Percentiles rank a stretch among this genome's conserved stretches.
Conservation (phyloP, 1,140 invertebrate genomes). For the Marisa cornuarietis region DNA sequence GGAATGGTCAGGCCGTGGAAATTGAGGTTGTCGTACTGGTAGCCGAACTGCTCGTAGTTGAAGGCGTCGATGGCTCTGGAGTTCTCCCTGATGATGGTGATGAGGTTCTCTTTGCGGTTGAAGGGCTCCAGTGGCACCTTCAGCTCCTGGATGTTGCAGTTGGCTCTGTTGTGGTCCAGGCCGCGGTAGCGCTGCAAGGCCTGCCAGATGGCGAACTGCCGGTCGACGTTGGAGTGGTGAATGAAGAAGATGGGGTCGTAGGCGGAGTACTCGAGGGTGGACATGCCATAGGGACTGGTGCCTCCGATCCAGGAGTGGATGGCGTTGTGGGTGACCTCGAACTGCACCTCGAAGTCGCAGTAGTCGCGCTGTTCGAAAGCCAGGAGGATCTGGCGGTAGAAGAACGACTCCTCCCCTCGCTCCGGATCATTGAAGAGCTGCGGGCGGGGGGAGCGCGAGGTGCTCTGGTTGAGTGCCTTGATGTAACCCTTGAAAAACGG, state of each 20-base stretch:
- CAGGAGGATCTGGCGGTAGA: conserved; percentile 29
- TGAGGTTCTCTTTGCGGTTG: conserved; percentile 21
- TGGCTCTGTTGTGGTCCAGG: conserved; percentile 35
- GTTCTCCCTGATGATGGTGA: conserved; percentile 13
- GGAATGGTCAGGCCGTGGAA: conserved; percentile 27
- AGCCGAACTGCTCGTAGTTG: conserved; percentile 31
- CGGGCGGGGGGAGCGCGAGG: conserved; percentile 21
- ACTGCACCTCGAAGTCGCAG: conserved; percentile 35
- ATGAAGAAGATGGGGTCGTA: conserved; percentile 44
- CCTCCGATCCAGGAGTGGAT: conserved; percentile 40
- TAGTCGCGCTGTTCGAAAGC: conserved; percentile 37
- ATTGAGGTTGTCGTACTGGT: conserved; percentile 38
- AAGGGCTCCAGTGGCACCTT: conserved; percentile 31
- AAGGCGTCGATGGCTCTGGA: conserved; percentile 27
- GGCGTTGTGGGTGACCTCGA: conserved; percentile 34
- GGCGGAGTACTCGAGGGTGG: conserved; percentile 38
- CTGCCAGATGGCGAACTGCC: conserved; percentile 41
- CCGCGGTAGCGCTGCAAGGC: conserved; percentile 35
- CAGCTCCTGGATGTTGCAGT: conserved; percentile 35
- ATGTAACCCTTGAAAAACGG: conserved; percentile 29
- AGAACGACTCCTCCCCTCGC: conserved; percentile 27
- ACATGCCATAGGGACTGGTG: conserved; percentile 33
- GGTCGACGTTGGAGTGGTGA: conserved; percentile 37
- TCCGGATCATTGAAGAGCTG: conserved; percentile 26
- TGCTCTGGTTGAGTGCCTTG: conserved; percentile 14